Evolutionary conservation across 2,797 vertebrate species (phyloP).

Genomic region (Thaleichthys pacificus): DNA sequence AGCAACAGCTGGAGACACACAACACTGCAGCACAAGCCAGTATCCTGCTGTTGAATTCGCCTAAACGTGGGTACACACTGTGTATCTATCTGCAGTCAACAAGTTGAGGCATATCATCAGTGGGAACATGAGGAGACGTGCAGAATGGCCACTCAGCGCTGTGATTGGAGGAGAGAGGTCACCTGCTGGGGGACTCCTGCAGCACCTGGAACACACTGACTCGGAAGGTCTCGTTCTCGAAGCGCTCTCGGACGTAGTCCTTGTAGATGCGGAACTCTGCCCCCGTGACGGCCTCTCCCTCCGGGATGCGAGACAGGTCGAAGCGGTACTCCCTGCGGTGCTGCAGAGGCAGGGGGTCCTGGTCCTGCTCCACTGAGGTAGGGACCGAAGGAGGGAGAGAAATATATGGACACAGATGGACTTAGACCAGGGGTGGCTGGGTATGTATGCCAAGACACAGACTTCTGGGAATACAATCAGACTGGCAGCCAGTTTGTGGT

Average conservation of each 20-base stretch:
- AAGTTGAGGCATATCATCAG: too few relatives aligned
- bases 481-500: conserved; percentile 24
- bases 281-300: conserved; percentile 88
- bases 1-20: conserved; percentile 16
- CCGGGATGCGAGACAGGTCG: conserved; percentile 91
- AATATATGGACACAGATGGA: neutral
- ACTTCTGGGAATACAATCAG: conserved; percentile 23
- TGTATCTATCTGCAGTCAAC: neutral
- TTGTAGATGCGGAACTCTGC: conserved; percentile 96
- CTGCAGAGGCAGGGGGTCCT: conserved; percentile 79
- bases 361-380: conserved; percentile 83
- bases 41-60: neutral
- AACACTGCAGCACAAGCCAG: neutral
- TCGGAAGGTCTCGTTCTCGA: conserved; percentile 88
- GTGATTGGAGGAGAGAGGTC: neutral
- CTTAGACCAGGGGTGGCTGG: neutral
- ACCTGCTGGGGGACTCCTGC: conserved; percentile 83
- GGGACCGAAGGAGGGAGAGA: neutral
- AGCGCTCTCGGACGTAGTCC: conserved; percentile 81
- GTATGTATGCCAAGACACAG: conserved; percentile 51
- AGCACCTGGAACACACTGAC: conserved; percentile 91
- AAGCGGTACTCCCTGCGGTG: conserved; percentile 87
- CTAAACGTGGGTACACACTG: neutral
- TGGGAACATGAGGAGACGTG: neutral
- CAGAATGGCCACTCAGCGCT: neutral